Evolutionary conservation across 2,797 vertebrate genomes (phyloP).

Genomic region (Acanthurus leucopareius): DNA sequence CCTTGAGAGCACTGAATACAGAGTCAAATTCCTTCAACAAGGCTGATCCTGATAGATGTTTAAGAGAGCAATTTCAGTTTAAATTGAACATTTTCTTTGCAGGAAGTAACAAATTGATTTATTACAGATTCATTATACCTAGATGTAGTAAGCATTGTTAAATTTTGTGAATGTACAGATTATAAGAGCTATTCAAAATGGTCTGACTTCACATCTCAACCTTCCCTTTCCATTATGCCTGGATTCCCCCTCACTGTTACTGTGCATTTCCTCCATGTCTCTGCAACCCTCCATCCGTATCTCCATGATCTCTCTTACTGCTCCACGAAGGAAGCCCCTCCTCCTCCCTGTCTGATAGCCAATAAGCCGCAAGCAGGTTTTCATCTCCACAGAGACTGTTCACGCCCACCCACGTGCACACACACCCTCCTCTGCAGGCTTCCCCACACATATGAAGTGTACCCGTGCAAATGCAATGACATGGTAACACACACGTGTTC

Average conservation of each 20-base stretch:
- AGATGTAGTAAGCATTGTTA: too few species aligned
- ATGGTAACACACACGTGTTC: constrained; percentile 34
- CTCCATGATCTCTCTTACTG: background rate
- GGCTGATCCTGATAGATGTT: too few species aligned
- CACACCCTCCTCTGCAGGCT: constrained; percentile 25
- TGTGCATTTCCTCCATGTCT: constrained; percentile 1
- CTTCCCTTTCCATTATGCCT: background rate
- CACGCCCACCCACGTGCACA: constrained; percentile 52
- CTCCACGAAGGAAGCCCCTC: constrained; percentile 20
- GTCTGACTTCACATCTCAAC: background rate
- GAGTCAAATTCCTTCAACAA: too few species aligned
- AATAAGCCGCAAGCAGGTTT: constrained; percentile 38
- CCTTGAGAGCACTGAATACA: too few species aligned
- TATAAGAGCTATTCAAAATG: background rate
- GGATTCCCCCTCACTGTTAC: background rate
- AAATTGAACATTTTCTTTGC: too few species aligned
- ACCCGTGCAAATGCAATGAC: constrained; percentile 27
- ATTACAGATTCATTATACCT: too few species aligned
- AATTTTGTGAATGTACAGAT: too few species aligned
- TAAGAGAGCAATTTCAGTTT: too few species aligned
- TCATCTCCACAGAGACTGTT: constrained; percentile 33
- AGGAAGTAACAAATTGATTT: too few species aligned
- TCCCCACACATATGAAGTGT: constrained; percentile 17
- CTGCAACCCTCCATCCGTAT: constrained; percentile 2
- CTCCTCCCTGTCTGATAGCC: constrained; percentile 23